Conservation (phyloP, 64 coral and sea anemone genomes). For the Montipora sp. region DNA sequence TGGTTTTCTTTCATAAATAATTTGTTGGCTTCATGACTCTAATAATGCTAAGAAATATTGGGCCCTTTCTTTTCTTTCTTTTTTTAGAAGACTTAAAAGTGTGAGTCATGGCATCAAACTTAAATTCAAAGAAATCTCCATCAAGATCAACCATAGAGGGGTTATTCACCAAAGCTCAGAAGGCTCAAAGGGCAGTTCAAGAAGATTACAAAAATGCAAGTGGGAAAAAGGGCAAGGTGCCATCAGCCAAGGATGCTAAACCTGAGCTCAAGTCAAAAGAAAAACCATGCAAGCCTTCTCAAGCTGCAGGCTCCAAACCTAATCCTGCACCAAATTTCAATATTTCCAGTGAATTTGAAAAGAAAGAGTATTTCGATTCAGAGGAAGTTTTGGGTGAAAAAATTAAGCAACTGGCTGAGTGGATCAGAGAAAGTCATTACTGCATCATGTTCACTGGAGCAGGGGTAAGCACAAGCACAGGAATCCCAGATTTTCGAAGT, state of each 20-base stretch:
- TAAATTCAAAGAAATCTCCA: background rate
- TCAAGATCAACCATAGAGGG: background rate
- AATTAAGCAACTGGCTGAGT: slow-evolving; percentile 38
- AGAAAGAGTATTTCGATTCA: slow-evolving; percentile 76
- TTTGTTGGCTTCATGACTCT: too few relatives aligned
- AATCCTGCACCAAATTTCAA: background rate
- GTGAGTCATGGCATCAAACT: slow-evolving; percentile 8
- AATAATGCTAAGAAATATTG: too few relatives aligned
- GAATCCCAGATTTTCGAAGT: slow-evolving; percentile 74
- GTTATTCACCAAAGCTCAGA: background rate
- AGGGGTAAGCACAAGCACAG: slow-evolving; percentile 74
- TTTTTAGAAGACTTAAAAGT: background rate
- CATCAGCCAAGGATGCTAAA: background rate
- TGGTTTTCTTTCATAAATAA: too few relatives aligned
- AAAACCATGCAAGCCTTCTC: slow-evolving; percentile 23
- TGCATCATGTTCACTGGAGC: slow-evolving; percentile 83
- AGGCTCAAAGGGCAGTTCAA: background rate
- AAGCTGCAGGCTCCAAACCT: slow-evolving; percentile 11
- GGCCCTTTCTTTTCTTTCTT: background rate
- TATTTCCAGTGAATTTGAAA: slow-evolving; percentile 49
- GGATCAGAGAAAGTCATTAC: slow-evolving; percentile 71
- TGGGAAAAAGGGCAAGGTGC: background rate
- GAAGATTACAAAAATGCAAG: slow-evolving; percentile 14
- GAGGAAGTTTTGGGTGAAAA: slow-evolving; percentile 46
- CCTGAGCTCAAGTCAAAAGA: background rate